phyloP scores from a whole-genome alignment of 2,113 vertebrate species.

The Laterallus jamaicensis region DNA sequence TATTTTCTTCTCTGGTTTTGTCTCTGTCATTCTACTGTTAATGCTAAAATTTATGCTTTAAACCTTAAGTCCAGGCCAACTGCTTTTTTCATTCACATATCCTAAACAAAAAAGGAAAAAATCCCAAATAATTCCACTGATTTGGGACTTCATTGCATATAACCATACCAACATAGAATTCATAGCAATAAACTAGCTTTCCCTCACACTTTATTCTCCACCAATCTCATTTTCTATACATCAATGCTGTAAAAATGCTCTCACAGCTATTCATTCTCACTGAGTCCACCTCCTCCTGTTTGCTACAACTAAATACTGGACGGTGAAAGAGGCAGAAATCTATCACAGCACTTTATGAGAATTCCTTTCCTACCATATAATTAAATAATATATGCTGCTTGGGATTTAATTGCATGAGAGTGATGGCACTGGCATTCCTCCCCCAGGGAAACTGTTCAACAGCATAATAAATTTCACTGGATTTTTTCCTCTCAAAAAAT shows the following conservation, averaged over 20 bases:
- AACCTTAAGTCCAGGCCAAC: background rate
- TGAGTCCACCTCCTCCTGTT: background rate
- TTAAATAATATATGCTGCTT: constrained; percentile 2
- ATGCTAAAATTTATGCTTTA: constrained; percentile 19
- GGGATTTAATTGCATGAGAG: background rate
- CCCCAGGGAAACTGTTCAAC: background rate
- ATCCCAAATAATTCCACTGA: background rate
- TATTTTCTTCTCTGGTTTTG: constrained; percentile 26
- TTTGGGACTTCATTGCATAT: background rate
- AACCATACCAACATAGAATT: background rate
- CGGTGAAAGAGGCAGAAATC: background rate
- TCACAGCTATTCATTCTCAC: constrained; percentile 7
- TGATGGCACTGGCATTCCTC: background rate
- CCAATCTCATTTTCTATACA: background rate
- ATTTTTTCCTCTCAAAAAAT: background rate
- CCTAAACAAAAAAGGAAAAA: background rate
- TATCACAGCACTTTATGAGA: background rate
- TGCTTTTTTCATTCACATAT: background rate
- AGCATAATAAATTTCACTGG: background rate
- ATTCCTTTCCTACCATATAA: background rate
- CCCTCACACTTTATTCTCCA: background rate
- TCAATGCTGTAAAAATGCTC: background rate
- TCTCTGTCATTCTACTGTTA: constrained; percentile 10
- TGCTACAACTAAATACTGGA: background rate
- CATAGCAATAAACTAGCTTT: background rate